phyloP scores from a whole-genome alignment of 2,797 vertebrate genomes.

The Delichon dasypus region DNA sequence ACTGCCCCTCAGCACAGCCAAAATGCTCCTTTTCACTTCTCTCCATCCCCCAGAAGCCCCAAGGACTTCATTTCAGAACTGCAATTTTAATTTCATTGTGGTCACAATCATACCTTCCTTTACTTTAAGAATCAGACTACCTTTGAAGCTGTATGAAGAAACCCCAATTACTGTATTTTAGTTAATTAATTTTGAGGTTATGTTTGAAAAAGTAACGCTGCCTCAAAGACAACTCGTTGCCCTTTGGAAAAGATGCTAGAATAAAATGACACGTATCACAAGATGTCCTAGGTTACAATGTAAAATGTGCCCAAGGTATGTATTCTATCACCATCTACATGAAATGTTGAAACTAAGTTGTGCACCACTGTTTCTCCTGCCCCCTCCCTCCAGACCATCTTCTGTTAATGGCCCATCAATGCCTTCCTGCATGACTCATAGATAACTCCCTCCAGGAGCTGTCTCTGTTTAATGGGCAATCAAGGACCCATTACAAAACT shows the following conservation, averaged over 20 bases:
- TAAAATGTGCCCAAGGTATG: too few relatives aligned
- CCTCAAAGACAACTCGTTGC: background rate
- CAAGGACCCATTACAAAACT: too few relatives aligned
- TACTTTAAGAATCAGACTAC: background rate
- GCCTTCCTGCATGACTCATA: too few relatives aligned
- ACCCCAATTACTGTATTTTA: background rate
- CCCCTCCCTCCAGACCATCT: too few relatives aligned
- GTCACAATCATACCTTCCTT: background rate
- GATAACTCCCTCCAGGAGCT: too few relatives aligned
- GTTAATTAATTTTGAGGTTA: background rate
- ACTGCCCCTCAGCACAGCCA: background rate
- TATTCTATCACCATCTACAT: too few relatives aligned
- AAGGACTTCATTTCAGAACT: background rate
- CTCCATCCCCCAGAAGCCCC: background rate
- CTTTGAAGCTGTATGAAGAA: background rate
- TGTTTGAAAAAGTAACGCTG: background rate
- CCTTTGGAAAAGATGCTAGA: background rate
- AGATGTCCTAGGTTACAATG: too few relatives aligned
- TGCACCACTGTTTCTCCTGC: too few relatives aligned
- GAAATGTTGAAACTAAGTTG: too few relatives aligned
- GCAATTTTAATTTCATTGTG: background rate
- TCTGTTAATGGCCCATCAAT: too few relatives aligned
- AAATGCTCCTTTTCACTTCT: background rate
- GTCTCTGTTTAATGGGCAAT: too few relatives aligned
- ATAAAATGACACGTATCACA: background rate